A percentile compares a stretch with the other conserved stretches of the same genome.
Evolutionary conservation across 2,113 vertebrate genomes (phyloP).

Genomic region (Nicator chloris): DNA sequence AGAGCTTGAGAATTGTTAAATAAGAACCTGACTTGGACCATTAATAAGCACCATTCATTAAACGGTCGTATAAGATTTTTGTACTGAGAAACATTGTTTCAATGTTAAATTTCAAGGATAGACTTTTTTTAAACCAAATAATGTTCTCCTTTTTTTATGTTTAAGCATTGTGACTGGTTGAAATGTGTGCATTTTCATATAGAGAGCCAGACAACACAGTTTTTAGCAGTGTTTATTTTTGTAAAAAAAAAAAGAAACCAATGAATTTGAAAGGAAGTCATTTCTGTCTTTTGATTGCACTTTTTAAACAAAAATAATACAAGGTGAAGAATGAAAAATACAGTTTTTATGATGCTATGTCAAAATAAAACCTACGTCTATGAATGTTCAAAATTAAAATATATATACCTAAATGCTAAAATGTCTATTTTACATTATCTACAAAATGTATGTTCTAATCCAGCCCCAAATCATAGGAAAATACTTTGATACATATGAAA

Average conservation of each 20-base stretch:
- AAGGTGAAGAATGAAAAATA: slow-evolving; percentile 49
- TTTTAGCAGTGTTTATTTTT: slow-evolving; percentile 69
- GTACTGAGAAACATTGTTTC: background rate
- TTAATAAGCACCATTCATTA: background rate
- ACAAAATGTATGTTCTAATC: slow-evolving; percentile 77
- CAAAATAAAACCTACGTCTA: slow-evolving; percentile 50
- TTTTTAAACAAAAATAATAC: slow-evolving; percentile 61
- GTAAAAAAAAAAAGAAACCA: slow-evolving; percentile 28
- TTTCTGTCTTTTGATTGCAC: slow-evolving; percentile 59
- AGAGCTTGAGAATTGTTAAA: background rate
- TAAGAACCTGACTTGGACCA: background rate
- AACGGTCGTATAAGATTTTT: background rate
- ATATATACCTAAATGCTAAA: slow-evolving; percentile 66
- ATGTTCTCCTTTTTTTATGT: background rate
- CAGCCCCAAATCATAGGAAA: slow-evolving; percentile 74
- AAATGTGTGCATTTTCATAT: background rate
- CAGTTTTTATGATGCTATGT: slow-evolving; percentile 6
- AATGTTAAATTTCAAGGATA: background rate
- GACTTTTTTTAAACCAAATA: background rate
- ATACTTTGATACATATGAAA: slow-evolving; percentile 73
- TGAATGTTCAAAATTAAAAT: slow-evolving; percentile 52
- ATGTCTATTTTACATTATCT: slow-evolving; percentile 89
- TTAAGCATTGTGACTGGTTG: background rate
- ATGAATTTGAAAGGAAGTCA: slow-evolving; percentile 36
- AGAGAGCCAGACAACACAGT: slow-evolving; percentile 3